Evolutionary conservation across 2,888 invertebrate species (phyloP), one percentile per base, ranked within the genome.

Genomic region (Phyllotreta cruciferae): DNA sequence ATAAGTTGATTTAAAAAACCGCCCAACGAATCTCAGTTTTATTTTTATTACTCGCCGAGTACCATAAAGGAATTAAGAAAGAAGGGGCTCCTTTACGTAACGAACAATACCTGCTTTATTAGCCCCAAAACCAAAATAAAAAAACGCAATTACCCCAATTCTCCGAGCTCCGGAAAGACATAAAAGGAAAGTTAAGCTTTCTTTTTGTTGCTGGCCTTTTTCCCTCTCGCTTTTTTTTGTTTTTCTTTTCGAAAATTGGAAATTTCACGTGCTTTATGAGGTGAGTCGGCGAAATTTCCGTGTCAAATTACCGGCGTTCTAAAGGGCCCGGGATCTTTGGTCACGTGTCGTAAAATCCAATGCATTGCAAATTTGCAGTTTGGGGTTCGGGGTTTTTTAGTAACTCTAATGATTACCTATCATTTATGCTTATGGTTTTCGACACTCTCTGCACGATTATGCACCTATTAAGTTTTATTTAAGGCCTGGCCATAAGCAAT

Each of bases 291-390:
- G 34, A 61, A 55, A 55, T 55, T 49, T 55, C 10, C 52, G 52
- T 58, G 24, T 55, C 55, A 52, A 56, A 56, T 62, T 56, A 34
- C 42, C 37, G 24, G 9, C 37, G 14, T 37, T 44, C 37, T 42
- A 50, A 56, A 34, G 52, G 56, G 14, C 14, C 14, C 42, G 35
- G 49, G 56, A 64, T 60, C 66, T 68, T 69, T 65, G 71, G 72
- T 70, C 63, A 69, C 71, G 71, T 68, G 69, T 64, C 72, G 70
- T 73, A 70, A 71, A 68, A 67, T 60, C 42, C 60, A 39, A 38
- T 61, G 64, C 64, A 62, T 62, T 64, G 68, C 68, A 66, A 70
- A 68, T 70, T 72, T 67, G 69, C 69, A 66, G 70, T 67, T 67
- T 66, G 55, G 50, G 60, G 65, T 64, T 56, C 57, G 54, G 65